Percentiles rank a stretch among this genome's conserved stretches.
These are phyloP conservation scores for Harlomillsia oculata DNA, from an alignment of 1,140 invertebrate species.

Conservation along the genomic window DNA sequence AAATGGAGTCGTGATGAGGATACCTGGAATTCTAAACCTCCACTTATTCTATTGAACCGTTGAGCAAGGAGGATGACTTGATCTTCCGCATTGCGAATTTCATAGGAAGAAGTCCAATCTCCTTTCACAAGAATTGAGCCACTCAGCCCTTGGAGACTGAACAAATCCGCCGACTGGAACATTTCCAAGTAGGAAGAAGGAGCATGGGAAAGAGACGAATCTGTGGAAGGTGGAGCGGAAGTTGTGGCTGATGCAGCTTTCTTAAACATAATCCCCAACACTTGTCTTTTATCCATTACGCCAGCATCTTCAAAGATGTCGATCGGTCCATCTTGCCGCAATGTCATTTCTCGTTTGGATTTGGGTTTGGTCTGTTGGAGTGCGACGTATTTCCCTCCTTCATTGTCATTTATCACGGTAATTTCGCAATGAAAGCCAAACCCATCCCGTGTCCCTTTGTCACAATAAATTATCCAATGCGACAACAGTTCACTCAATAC, in stretches of 20 bases:
- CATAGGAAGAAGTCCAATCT: slow-evolving; percentile 19
- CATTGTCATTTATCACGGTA: slow-evolving; percentile 2
- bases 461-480: background rate
- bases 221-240: background rate
- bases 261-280: slow-evolving; percentile 12
- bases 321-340: slow-evolving; percentile 9
- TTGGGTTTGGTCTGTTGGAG: slow-evolving; percentile 21
- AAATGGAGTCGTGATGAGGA: background rate
- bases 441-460: slow-evolving; percentile 4
- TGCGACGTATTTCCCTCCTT: slow-evolving; percentile 13
- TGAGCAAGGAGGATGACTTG: slow-evolving; percentile 14
- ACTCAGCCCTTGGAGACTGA: slow-evolving; percentile 10
- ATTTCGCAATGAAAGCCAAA: slow-evolving; percentile 22
- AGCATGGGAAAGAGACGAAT: background rate
- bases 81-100: slow-evolving; percentile 16
- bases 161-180: background rate
- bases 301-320: slow-evolving; percentile 15
- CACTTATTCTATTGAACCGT: slow-evolving; percentile 14
- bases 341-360: slow-evolving; percentile 4
- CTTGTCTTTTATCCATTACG: slow-evolving; percentile 3
- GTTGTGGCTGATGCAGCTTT: background rate
- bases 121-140: slow-evolving; percentile 13
- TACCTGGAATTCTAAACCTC: slow-evolving; percentile 24
- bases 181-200: background rate
- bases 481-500: background rate